Percentiles rank a stretch among this genome's conserved stretches.
phyloP scores from a whole-genome alignment of 2,113 vertebrate species.

The Oreochromis spilurus region DNA sequence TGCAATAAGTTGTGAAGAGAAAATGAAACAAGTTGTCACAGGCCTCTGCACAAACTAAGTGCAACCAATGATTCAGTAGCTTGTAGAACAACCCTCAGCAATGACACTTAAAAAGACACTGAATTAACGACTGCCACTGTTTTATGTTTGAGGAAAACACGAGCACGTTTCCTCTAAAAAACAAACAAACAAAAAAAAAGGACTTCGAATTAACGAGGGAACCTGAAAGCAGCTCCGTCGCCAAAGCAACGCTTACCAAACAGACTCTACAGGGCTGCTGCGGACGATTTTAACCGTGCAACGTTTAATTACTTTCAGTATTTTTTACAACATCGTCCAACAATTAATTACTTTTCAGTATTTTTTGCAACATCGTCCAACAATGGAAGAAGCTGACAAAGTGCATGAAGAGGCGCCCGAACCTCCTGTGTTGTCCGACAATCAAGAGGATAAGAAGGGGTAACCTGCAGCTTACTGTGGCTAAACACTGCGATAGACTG shows the following conservation, averaged over 20 bases:
- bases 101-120: background rate
- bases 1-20: background rate
- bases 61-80: background rate
- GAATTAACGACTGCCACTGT: background rate
- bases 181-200: background rate
- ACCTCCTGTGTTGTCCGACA: constrained; percentile 23
- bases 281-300: background rate
- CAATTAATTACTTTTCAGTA: background rate
- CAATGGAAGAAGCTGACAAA: constrained; percentile 24
- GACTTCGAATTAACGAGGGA: background rate
- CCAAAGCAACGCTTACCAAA: constrained; percentile 29
- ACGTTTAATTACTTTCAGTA: accelerated
- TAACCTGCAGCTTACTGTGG: background rate
- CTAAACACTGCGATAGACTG: background rate
- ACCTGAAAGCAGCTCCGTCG: constrained; percentile 12
- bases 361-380: background rate
- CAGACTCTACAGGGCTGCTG: background rate
- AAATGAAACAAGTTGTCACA: background rate
- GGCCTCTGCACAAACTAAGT: background rate
- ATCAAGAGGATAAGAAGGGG: constrained; percentile 12
- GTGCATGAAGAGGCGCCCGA: background rate
- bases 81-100: background rate
- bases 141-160: background rate
- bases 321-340: background rate
- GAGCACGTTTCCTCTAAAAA: background rate